These are phyloP conservation scores for Meloe dianella DNA, from an alignment of 2,888 invertebrate species.

Conservation along the genomic window DNA sequence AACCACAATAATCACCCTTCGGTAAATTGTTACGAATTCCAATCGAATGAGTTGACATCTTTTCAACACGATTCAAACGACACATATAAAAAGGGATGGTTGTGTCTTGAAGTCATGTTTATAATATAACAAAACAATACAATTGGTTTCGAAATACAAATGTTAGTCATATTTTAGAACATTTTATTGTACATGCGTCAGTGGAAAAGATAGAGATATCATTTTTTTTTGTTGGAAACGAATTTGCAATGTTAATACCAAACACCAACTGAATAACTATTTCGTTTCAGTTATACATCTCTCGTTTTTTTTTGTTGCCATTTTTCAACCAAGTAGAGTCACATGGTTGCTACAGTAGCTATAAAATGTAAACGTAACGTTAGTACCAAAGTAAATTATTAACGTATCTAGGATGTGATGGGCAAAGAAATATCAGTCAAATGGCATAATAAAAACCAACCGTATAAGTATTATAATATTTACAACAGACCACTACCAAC, in stretches of 20 bases:
- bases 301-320: background rate
- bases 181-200: too few species aligned
- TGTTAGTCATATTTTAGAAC: too few species aligned
- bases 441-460: background rate
- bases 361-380: slow-evolving; percentile 29
- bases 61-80: too few species aligned
- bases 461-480: background rate
- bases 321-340: background rate
- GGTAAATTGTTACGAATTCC: too few species aligned
- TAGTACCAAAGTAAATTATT: slow-evolving; percentile 24
- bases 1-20: background rate
- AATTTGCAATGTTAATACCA: background rate
- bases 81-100: too few species aligned
- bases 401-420: slow-evolving; percentile 25
- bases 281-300: background rate
- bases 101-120: too few species aligned
- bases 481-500: background rate
- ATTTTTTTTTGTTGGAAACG: background rate
- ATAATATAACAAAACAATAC: too few species aligned
- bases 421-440: slow-evolving; percentile 25
- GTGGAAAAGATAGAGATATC: background rate
- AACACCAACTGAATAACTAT: background rate
- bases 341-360: slow-evolving; percentile 25
- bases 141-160: too few species aligned
- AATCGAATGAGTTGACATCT: too few species aligned